Base-by-base conservation (phyloP, 2,888 invertebrate species). In the Tricholauxania praeusta region DNA sequence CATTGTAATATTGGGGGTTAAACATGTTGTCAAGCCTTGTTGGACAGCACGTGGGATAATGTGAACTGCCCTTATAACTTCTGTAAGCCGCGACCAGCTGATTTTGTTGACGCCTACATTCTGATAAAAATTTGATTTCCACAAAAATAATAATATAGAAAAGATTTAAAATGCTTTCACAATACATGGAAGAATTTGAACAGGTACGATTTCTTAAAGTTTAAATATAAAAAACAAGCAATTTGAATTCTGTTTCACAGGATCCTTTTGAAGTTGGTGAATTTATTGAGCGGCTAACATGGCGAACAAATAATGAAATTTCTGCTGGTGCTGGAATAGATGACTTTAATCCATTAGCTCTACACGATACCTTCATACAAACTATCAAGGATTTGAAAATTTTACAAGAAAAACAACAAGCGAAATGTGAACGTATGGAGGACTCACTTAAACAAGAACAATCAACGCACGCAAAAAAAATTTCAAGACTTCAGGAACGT, bases 211-310 rank as follows among this genome's bases (percentile, higher is more conserved):
- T 22, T 49, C 75, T 71, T 12, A 64, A 47, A 32, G 1, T 2
- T 17, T 59, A 15, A 53, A 55, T 17, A 60, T 28, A 60, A 52
- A 62, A 57, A 12, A 5, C 1, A 28, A 12, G 2, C 1, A 28
- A 51, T 10, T 62, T 39, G 28, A 28, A 19, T n/a, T 49, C 12
- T 73, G 39, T 17, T 87, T 72, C 10, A 3, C 81, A 99, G 96
- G 98, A 98, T 84, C 96, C 98, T 0, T 99, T 98, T 86, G 96
- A 98, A 89, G 94, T 97, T 14, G 96, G 97, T 83, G 98, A 98
- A 85, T 99, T 99, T 89, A 97, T 99, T 1, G 99, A 99, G 86
- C 91, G 98, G 71, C 90, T 99, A 83, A 98, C 98, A 53, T 96
- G 98, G 93, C 91, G 97, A 79, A 96, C 97, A 65, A 95, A 96